Conservation (phyloP, 2,797 vertebrate genomes). For the Arctocebus calabarensis region DNA sequence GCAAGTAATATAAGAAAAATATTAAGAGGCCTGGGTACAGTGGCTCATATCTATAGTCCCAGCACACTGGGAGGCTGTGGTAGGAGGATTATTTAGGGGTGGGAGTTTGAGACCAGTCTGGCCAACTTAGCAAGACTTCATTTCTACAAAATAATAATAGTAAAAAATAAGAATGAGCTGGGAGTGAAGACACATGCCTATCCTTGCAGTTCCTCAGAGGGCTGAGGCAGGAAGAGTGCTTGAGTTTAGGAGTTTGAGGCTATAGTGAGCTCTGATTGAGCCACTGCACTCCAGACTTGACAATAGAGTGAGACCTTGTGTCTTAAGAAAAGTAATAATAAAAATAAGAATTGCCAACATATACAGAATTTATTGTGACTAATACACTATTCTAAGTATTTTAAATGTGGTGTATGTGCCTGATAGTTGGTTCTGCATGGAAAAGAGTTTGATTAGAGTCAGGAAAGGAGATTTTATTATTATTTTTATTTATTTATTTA, state of each 20-base stretch:
- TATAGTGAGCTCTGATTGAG: not conserved
- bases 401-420: slow-evolving; percentile 5
- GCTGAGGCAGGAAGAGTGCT: not conserved
- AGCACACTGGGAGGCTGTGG: not conserved
- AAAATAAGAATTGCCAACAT: slow-evolving; percentile 21
- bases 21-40: not conserved
- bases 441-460: slow-evolving; percentile 1
- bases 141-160: not conserved
- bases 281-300: not conserved
- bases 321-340: not conserved
- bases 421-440: slow-evolving; percentile 16
- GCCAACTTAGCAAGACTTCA: not conserved
- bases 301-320: not conserved
- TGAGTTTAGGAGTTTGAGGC: not conserved
- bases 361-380: not conserved
- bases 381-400: slow-evolving; percentile 33
- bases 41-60: not conserved
- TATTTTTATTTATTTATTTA: too few relatives aligned
- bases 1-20: slow-evolving; percentile 48
- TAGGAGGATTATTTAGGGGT: not conserved
- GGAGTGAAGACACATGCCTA: not conserved
- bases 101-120: not conserved
- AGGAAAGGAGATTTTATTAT: not conserved
- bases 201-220: not conserved
- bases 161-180: not conserved